A percentile compares a stretch with the other conserved stretches of the same genome.
Conservation (phyloP, 92 coral and sea anemone genomes). For the Hydrozoanthus gracilis region DNA sequence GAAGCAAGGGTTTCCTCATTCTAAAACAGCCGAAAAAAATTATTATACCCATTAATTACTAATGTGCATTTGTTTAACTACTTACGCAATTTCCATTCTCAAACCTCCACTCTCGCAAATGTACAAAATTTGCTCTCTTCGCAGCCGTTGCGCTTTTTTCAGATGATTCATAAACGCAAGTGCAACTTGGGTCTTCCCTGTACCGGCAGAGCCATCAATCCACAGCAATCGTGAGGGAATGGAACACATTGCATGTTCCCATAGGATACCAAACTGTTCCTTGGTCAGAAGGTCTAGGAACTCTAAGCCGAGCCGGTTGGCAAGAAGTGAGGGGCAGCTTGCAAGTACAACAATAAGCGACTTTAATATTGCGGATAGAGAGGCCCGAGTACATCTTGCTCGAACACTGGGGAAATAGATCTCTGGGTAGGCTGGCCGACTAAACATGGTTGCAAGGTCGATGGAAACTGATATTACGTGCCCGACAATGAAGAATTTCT, state of each 20-base stretch:
- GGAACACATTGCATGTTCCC: no score
- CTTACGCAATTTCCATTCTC: background rate
- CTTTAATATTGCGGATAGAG: background rate
- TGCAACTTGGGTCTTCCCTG: background rate
- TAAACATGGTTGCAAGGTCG: background rate
- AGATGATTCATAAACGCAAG: background rate
- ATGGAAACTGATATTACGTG: no score
- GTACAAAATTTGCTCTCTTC: background rate
- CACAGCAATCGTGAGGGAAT: no score
- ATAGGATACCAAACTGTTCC: constrained; percentile 39
- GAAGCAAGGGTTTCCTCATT: no score
- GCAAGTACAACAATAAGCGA: constrained; percentile 35
- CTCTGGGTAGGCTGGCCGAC: constrained; percentile 5
- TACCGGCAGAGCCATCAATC: background rate
- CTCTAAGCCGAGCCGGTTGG: constrained; percentile 18
- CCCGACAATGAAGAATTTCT: no score
- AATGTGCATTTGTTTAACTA: no score
- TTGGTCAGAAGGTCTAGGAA: constrained; percentile 35
- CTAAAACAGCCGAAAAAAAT: no score
- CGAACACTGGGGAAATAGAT: constrained; percentile 9
- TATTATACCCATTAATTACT: no score
- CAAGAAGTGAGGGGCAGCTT: constrained; percentile 18
- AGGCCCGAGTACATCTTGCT: no score
- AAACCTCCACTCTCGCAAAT: background rate
- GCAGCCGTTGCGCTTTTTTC: background rate